Evolutionary conservation across 2,113 vertebrate genomes (phyloP), one percentile per base, ranked within the genome.

Genomic region (Amphiprion percula): DNA sequence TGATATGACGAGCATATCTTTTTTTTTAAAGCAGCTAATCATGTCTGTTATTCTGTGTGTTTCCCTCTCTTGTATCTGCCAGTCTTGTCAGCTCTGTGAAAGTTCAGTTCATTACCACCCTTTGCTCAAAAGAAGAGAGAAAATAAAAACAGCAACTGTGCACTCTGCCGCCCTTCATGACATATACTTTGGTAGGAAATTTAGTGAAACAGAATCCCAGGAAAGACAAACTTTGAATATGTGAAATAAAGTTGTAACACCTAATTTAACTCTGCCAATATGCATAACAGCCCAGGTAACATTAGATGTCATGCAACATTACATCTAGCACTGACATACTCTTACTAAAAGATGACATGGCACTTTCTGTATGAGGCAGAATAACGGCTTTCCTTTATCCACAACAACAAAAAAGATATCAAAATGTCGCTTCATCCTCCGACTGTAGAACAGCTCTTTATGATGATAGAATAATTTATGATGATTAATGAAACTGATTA

Each of bases 1-100:
- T 72, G 63, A 78, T 79, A 83, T 79, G 76, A 85, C 79, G 73
- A 64, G 39, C 49, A 54, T 75, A 15, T 15, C 44, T 63, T 65
- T 61, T 68, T 68, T 74, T 54, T 66, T 74, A 55, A 76, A 69
- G 56, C 68, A 71, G 74, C 65, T 86, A 84, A 83, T 83, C 73
- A 78, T 72, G 72, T 79, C 47, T 80, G 77, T 79, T 70, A 80
- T 65, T 67, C 21, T 64, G 30, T 74, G 58, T 60, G 72, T 77
- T 55, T 78, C 47, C 56, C 46, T 62, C 53, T 54, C 41, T 71
- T 63, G 54, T 69, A 67, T 76, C 68, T 71, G 74, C 24, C 50
- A 30, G 75, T 69, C 21, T 62, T 74, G 49, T 79, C 73, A 74
- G 62, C 60, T 83, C 68, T 66, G 65, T 47, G 63, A 71, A 49